Evolutionary conservation across 1,140 invertebrate genomes (phyloP).

Genomic region (Rhopalosiphum padi): DNA sequence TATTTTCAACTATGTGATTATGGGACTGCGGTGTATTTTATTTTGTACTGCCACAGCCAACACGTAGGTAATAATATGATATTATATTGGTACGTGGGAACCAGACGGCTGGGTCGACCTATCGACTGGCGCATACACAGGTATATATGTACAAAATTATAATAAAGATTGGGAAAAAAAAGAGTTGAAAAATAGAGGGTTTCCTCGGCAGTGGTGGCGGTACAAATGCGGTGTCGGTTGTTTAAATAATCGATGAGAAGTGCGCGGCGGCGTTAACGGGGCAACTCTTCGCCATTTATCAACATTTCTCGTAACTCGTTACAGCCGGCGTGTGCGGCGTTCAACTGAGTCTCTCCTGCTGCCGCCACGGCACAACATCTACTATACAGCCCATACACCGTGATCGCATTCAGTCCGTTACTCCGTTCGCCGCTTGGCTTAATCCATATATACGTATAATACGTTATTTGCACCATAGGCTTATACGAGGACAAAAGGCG

Average conservation of each 20-base stretch:
- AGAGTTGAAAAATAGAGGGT: slow-evolving; percentile 20
- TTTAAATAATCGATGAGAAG: slow-evolving; percentile 53
- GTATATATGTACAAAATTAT: neutral
- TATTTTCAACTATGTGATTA: neutral
- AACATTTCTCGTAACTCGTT: neutral
- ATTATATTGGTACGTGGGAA: neutral
- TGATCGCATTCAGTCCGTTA: neutral
- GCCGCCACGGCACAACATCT: neutral
- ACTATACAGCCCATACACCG: neutral
- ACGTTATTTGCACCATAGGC: neutral
- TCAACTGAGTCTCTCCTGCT: neutral
- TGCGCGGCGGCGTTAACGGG: slow-evolving; percentile 47
- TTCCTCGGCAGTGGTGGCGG: neutral
- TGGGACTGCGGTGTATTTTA: neutral
- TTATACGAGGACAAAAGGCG: neutral
- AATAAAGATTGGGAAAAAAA: neutral
- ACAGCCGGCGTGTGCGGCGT: neutral
- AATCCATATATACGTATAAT: neutral
- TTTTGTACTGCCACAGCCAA: neutral
- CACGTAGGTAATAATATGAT: neutral
- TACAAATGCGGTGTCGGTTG: slow-evolving; percentile 44
- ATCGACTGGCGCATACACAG: neutral
- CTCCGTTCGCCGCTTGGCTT: neutral
- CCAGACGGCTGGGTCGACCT: neutral
- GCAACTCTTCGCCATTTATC: slow-evolving; percentile 55